Evolutionary conservation across 2,113 vertebrate genomes (phyloP), one percentile per base, ranked within the genome.

Genomic region (Sander lucioperca): DNA sequence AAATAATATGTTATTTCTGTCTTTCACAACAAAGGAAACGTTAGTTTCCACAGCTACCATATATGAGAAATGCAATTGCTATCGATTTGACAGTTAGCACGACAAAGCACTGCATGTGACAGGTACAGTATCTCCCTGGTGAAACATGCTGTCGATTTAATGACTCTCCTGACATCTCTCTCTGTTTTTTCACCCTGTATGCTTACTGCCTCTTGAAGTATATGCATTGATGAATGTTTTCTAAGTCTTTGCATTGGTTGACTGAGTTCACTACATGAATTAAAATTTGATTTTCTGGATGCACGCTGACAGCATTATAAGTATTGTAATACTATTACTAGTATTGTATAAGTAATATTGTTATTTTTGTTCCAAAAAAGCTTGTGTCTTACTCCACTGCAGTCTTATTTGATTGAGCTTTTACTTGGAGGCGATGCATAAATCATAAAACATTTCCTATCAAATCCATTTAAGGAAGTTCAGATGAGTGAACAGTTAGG

Each of bases 381-480:
- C 53, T 25, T 72, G 47, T 33, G 57, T 80, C 64, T 77, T 66
- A 64, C 25, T 72, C 30, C 18, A 1, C 59, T 74, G 64, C n/a
- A 54, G 45, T 80, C 39, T 83, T 63, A 89, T 75, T 85, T 75
- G 64, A 89, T 84, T 64, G 73, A 86, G 76, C 27, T 67, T 83
- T 82, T 58, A 85, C 65, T 88, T 36, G 68, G 74, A 89, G 76
- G 84, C 70, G 3, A 66, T 43, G 68, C 69, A 80, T 79, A 74
- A 80, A 88, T 91, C 83, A 79, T 79, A 57, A 68, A 85, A 87
- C 69, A 89, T 89, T 87, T 91, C 85, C 85, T 91, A 69, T 85
- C 73, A 88, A 92, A 89, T 91, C 73, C 23, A 69, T 86, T 82
- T 83, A 86, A 82, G 74, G 74, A 86, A 85, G 74, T 86, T 92